These are phyloP conservation scores for Omphaloscelis lunosa DNA, from an alignment of 2,888 invertebrate species.

Conservation along the genomic window DNA sequence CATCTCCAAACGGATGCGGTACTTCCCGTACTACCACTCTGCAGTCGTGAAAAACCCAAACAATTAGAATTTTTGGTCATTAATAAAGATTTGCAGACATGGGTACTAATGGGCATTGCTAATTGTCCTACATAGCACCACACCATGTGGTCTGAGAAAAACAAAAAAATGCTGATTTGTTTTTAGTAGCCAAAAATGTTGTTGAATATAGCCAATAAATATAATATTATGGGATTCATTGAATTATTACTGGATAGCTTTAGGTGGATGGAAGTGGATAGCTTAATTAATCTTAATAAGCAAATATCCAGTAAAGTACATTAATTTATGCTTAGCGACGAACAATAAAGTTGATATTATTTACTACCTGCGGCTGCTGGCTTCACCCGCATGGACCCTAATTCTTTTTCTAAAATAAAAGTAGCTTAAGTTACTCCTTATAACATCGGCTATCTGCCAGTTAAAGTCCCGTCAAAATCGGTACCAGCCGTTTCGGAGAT, in stretches of 20 bases:
- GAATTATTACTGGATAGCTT: background rate
- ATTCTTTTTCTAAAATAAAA: too few species aligned
- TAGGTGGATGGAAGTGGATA: background rate
- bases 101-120: too few species aligned
- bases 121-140: background rate
- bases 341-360: too few species aligned
- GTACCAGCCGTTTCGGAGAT: too few species aligned
- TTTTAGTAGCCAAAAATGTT: background rate
- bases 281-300: background rate
- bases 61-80: background rate
- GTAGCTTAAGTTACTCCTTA: too few species aligned
- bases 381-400: too few species aligned
- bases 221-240: too few species aligned
- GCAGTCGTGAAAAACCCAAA: conserved; percentile 15
- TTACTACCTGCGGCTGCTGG: too few species aligned
- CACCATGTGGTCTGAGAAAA: background rate
- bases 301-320: too few species aligned
- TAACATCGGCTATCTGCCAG: too few species aligned
- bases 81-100: background rate
- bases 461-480: too few species aligned
- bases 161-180: background rate
- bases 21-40: background rate
- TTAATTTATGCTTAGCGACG: too few species aligned
- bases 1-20: background rate
- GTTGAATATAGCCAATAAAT: background rate